A percentile compares a stretch with the other conserved stretches of the same genome.
These are phyloP conservation scores for Labeo catla DNA, from an alignment of 2,113 vertebrate genomes.

Conservation along the genomic window DNA sequence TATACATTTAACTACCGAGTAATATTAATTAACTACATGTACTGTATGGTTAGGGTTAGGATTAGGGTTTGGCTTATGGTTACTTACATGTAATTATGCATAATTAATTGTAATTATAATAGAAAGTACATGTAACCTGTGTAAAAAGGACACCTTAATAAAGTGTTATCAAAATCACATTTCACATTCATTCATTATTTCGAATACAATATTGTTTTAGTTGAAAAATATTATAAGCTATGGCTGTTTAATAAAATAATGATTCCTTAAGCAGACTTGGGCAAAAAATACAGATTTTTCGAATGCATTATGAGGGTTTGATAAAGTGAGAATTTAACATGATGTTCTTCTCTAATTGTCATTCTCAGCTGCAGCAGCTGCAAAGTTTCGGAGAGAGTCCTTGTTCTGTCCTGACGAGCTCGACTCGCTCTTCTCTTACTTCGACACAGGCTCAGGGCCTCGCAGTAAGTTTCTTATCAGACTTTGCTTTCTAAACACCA, in stretches of 20 bases:
- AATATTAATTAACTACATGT: no score
- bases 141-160: no score
- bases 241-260: background rate
- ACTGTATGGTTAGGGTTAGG: no score
- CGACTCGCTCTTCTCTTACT: slow-evolving; percentile 97
- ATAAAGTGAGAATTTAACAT: background rate
- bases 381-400: slow-evolving; percentile 92
- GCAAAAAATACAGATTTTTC: background rate
- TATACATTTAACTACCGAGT: no score
- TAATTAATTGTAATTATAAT: no score
- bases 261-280: background rate
- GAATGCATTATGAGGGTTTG: background rate
- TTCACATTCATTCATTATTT: no score
- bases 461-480: slow-evolving; percentile 70
- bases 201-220: no score
- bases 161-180: no score
- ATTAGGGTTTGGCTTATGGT: no score
- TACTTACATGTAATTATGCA: no score
- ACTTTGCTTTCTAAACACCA: background rate
- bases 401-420: slow-evolving; percentile 98
- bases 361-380: slow-evolving; percentile 85
- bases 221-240: background rate
- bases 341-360: slow-evolving; percentile 21
- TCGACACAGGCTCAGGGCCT: slow-evolving; percentile 85
- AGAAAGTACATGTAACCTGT: no score